Conservation (phyloP, 1,140 invertebrate species). For the Lucilia sericata region DNA sequence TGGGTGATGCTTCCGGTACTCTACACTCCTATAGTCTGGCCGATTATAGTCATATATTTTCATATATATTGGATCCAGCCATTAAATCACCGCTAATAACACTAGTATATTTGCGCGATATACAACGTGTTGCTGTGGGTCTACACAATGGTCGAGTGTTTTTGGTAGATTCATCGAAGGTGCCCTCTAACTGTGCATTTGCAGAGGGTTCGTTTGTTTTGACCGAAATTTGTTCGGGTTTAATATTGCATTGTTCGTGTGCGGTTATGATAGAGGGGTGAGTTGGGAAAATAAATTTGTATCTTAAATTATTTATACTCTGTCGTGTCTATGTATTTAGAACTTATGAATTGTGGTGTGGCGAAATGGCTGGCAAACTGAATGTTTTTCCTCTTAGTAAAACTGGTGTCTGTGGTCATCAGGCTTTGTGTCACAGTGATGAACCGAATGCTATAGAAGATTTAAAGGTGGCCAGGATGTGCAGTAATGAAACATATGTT, state of each 20-base stretch:
- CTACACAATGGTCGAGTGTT: slow-evolving; percentile 81
- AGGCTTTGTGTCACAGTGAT: slow-evolving; percentile 63
- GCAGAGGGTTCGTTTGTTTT: slow-evolving; percentile 81
- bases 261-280: slow-evolving; percentile 69
- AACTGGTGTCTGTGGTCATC: slow-evolving; percentile 73
- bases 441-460: slow-evolving; percentile 67
- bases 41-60: slow-evolving; percentile 72
- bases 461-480: slow-evolving; percentile 74
- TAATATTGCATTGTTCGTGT: slow-evolving; percentile 73
- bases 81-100: slow-evolving; percentile 73
- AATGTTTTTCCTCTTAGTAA: slow-evolving; percentile 76
- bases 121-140: slow-evolving; percentile 79
- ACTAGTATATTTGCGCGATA: slow-evolving; percentile 74
- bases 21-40: slow-evolving; percentile 81
- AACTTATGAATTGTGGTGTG: slow-evolving; percentile 79
- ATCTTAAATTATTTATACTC: too few species aligned
- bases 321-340: slow-evolving; percentile 57
- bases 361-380: slow-evolving; percentile 80
- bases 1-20: slow-evolving; percentile 84
- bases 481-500: slow-evolving; percentile 74
- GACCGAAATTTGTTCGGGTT: slow-evolving; percentile 79
- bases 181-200: slow-evolving; percentile 73
- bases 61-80: slow-evolving; percentile 70
- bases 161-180: slow-evolving; percentile 74
- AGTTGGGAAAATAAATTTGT: slow-evolving; percentile 46